A percentile compares a stretch with the other conserved stretches of the same genome.
Evolutionary conservation across 2,888 invertebrate species (phyloP).

Genomic region (Druceiella hillmani): DNA sequence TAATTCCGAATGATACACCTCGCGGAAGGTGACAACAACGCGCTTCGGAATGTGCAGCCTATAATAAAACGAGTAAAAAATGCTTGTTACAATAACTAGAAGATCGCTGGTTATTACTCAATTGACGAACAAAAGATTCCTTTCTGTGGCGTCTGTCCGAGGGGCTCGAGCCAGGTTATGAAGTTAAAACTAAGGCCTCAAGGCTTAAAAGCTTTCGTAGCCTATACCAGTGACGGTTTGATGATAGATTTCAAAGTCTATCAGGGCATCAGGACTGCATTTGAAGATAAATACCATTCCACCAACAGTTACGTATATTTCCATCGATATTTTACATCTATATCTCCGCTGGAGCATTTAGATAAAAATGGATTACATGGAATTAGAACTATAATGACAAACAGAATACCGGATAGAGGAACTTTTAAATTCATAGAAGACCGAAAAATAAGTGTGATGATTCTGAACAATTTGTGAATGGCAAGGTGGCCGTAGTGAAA

Average conservation of each 20-base stretch:
- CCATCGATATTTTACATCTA: slow-evolving; percentile 14
- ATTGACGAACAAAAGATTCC: slow-evolving; percentile 27
- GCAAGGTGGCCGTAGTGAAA: too few relatives aligned
- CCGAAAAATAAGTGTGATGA: too few relatives aligned
- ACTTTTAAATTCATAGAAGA: too few relatives aligned
- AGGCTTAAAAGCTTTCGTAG: slow-evolving; percentile 26
- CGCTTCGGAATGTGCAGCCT: slow-evolving; percentile 17
- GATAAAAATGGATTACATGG: slow-evolving; percentile 4
- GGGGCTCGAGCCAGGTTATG: slow-evolving; percentile 17
- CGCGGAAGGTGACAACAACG: slow-evolving; percentile 9
- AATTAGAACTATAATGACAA: slow-evolving; percentile 3
- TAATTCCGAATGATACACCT: not conserved
- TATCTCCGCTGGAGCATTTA: slow-evolving; percentile 11
- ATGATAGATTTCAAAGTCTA: slow-evolving; percentile 26
- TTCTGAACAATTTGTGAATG: too few relatives aligned
- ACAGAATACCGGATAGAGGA: slow-evolving; percentile 3
- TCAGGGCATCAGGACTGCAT: slow-evolving; percentile 22
- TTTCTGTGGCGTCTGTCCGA: slow-evolving; percentile 22
- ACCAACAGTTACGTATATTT: slow-evolving; percentile 8
- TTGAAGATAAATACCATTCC: slow-evolving; percentile 17
- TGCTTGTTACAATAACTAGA: slow-evolving; percentile 8
- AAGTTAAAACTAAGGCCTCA: slow-evolving; percentile 24
- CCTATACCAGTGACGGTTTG: slow-evolving; percentile 19
- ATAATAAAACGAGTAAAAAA: slow-evolving; percentile 15
- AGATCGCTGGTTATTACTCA: slow-evolving; percentile 10